phyloP scores from a whole-genome alignment of 2,797 vertebrate genomes.

The Spinibarbus caldwelli region DNA sequence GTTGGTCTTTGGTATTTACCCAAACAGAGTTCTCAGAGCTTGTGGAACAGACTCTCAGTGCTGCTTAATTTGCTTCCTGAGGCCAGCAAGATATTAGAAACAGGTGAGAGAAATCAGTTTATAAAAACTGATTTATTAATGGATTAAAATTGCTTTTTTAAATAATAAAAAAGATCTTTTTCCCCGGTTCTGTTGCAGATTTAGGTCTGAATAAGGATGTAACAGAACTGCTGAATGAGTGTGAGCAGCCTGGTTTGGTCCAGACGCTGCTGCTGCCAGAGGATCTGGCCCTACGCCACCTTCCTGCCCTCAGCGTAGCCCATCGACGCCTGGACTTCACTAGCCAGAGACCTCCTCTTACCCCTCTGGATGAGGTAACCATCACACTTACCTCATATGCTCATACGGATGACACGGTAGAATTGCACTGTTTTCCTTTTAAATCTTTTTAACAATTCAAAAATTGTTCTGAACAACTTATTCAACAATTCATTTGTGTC shows the following conservation, averaged over 20 bases:
- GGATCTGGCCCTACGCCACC: conserved; percentile 88
- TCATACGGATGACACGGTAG: background rate
- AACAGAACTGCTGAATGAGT: conserved; percentile 77
- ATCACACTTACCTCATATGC: background rate
- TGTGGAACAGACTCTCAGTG: conserved; percentile 97
- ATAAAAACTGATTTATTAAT: background rate
- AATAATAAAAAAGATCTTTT: background rate
- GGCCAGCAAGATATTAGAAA: conserved; percentile 88
- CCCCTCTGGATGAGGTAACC: conserved; percentile 86
- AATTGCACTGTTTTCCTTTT: background rate
- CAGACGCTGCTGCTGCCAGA: conserved; percentile 89
- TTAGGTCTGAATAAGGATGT: conserved; percentile 82
- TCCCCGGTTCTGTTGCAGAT: conserved; percentile 64
- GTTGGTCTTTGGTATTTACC: background rate
- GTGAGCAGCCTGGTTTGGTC: conserved; percentile 84
- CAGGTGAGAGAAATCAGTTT: conserved; percentile 77
- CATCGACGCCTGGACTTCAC: conserved; percentile 88
- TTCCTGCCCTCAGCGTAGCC: conserved; percentile 86
- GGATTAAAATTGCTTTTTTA: too few relatives aligned
- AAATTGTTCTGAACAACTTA: background rate
- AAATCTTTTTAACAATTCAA: background rate
- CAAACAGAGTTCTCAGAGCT: conserved; percentile 92
- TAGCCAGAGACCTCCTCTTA: conserved; percentile 79
- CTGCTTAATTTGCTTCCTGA: conserved; percentile 94
- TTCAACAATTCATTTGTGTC: background rate